Conservation (phyloP, 2,888 invertebrate genomes). For the Diploptera punctata region DNA sequence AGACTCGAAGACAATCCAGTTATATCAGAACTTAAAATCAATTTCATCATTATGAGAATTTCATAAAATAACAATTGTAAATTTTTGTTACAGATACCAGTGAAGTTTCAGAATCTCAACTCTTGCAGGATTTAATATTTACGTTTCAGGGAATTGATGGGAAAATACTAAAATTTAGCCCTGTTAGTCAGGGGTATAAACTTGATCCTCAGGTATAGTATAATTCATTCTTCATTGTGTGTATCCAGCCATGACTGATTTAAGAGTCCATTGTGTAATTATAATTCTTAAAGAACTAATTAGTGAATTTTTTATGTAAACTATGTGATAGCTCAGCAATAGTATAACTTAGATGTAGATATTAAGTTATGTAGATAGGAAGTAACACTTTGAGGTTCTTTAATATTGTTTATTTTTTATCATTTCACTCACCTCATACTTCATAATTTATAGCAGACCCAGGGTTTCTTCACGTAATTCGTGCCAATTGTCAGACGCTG, state of each 20-base stretch:
- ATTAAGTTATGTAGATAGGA: too few species aligned
- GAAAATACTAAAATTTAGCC: constrained; percentile 71
- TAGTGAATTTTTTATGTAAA: neutral
- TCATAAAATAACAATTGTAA: too few species aligned
- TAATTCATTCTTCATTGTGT: constrained; percentile 45
- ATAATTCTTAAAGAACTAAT: neutral
- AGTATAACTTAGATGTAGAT: neutral
- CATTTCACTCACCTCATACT: too few species aligned
- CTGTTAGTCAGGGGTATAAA: constrained; percentile 59
- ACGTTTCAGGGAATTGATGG: constrained; percentile 90
- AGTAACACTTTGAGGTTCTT: too few species aligned
- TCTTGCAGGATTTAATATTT: constrained; percentile 83
- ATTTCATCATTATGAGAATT: too few species aligned
- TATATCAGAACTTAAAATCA: too few species aligned
- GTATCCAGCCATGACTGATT: neutral
- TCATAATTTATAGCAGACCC: too few species aligned
- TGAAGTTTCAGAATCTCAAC: too few species aligned
- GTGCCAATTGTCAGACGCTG: neutral
- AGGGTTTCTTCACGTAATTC: too few species aligned
- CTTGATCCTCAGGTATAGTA: constrained; percentile 63
- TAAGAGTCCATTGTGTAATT: neutral
- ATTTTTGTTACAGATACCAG: too few species aligned
- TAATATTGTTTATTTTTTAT: too few species aligned
- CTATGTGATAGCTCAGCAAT: neutral
- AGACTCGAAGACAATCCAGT: too few species aligned